phyloP scores from a whole-genome alignment of 2,113 vertebrate genomes.

The Gyps fulvus region DNA sequence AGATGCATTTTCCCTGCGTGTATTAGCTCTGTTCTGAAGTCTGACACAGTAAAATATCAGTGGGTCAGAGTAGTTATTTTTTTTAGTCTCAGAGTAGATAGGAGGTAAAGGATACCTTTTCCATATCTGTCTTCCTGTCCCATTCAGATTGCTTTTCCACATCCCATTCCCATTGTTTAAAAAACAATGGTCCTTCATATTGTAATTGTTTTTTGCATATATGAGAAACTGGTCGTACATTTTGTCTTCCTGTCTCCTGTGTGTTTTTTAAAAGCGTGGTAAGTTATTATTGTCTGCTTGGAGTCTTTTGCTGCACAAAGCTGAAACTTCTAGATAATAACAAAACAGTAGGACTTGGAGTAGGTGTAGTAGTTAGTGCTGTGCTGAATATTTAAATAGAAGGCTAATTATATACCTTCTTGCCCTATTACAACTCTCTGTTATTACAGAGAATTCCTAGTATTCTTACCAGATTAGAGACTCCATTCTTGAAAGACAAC shows the following conservation, averaged over 20 bases:
- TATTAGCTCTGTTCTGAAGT: neutral
- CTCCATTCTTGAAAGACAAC: neutral
- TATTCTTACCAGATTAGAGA: neutral
- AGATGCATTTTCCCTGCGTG: neutral
- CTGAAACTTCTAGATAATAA: neutral
- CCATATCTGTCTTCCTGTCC: neutral
- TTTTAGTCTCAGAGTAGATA: neutral
- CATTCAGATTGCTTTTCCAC: slow-evolving; percentile 2
- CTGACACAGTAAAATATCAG: neutral
- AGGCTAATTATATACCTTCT: neutral
- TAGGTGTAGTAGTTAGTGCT: neutral
- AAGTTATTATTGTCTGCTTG: neutral
- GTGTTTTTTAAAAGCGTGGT: neutral
- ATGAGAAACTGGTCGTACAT: neutral
- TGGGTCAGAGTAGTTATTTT: neutral
- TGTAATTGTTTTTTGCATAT: neutral
- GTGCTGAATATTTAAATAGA: neutral
- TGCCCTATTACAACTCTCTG: neutral
- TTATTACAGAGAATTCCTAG: neutral
- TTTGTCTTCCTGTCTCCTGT: neutral
- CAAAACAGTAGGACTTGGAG: neutral
- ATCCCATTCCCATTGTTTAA: slow-evolving; percentile 10
- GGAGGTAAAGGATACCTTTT: neutral
- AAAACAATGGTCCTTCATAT: neutral
- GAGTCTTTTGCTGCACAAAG: neutral